Evolutionary conservation across 2,888 invertebrate species (phyloP), one percentile per base, ranked within the genome.

Genomic region (Drosophila hamatofila): DNA sequence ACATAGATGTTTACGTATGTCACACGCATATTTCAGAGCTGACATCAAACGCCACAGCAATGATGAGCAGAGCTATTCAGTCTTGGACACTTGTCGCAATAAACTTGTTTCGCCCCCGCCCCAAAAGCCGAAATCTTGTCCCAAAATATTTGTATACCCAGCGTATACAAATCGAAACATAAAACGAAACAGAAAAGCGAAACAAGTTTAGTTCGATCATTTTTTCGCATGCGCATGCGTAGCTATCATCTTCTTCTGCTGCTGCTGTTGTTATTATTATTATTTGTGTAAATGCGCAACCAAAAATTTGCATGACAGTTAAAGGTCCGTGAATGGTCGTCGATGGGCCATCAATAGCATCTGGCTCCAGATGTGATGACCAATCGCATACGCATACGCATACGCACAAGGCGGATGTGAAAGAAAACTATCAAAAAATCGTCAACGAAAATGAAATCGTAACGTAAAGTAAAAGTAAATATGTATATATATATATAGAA

Each of bases 21-120:
- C 23, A 37, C 56, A 75, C 77, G 65, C 71, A 81, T 86, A 57
- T 80, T 75, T 85, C n/a, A 8, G 49, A 63, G 67, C 80, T 83
- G 75, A 80, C 81, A 78, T 83, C 83, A 83, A 79, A 33, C 25
- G 35, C 30, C 30, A 5, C 18, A 8, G 33, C 11, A 46, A 27
- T 59, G 59, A 77, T 72, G 67, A 60, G 66, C 59, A 51, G 55
- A 3, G 44, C 1, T 65, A 58, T 61, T 59, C 64, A 59, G 68
- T 59, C 42, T 83, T 70, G 58, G 80, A 68, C 81, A 87, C 87
- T 81, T 81, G 81, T 87, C 78, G 74, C 67, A 62, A 56, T 55
- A 86, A 81, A 81, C 80, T 63, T 48, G 87, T 86, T 80, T 81
- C 81, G 81, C 80, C 84, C 79, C 81, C 83, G 59, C 67, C 55